Evolutionary conservation across 2,113 vertebrate species (phyloP).

Genomic region (Indicator indicator): DNA sequence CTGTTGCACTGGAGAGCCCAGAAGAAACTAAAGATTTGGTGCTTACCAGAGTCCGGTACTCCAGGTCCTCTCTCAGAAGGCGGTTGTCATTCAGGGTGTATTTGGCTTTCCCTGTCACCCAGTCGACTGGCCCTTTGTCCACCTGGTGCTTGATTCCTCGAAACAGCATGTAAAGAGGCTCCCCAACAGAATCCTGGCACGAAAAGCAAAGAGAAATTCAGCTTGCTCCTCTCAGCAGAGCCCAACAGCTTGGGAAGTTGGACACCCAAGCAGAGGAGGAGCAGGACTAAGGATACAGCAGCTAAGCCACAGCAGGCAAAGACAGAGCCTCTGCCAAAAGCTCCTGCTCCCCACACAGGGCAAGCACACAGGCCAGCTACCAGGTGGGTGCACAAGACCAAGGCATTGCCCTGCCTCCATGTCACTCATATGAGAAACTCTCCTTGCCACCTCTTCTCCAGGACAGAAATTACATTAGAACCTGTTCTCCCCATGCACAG

Average conservation of each 20-base stretch:
- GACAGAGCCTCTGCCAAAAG: not conserved
- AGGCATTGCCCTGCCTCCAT: not conserved
- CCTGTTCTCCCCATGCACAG: not conserved
- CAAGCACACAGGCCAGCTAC: rapidly evolving
- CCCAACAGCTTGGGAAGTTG: not conserved
- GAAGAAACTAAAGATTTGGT: not conserved
- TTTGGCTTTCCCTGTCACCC: slow-evolving; percentile 96
- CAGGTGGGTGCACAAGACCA: not conserved
- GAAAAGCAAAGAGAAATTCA: not conserved
- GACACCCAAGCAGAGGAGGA: not conserved
- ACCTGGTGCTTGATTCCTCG: slow-evolving; percentile 98
- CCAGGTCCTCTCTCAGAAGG: slow-evolving; percentile 92
- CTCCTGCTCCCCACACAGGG: not conserved
- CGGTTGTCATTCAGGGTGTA: slow-evolving; percentile 97
- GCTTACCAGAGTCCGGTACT: slow-evolving; percentile 93
- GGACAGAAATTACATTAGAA: not conserved
- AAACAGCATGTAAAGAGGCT: slow-evolving; percentile 96
- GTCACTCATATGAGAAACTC: not conserved
- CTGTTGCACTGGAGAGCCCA: not conserved
- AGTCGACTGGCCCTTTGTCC: slow-evolving; percentile 96
- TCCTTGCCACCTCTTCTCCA: not conserved
- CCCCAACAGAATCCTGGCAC: slow-evolving; percentile 90
- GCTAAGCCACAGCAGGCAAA: not conserved
- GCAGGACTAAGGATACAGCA: not conserved
- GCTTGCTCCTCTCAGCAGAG: not conserved